Evolutionary conservation across 2,888 invertebrate species (phyloP), one percentile per base, ranked within the genome.

Genomic region (Drosophila sordidapex): DNA sequence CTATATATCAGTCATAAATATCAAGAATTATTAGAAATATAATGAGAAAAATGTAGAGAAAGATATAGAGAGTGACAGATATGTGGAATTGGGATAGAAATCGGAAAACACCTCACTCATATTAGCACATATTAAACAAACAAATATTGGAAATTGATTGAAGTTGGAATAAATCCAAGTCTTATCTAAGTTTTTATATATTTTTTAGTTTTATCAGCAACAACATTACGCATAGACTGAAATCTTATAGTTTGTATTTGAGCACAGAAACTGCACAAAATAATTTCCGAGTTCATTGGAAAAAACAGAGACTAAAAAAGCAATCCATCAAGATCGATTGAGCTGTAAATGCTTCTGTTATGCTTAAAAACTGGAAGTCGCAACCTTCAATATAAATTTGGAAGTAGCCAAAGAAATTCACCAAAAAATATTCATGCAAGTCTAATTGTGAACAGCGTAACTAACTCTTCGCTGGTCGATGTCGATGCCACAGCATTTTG

Each of bases 401-500:
- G 13, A 56, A 29, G 35, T 29, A 56, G 38, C 38, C 5, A 36
- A 21, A 21, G n/a, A 67, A 38, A 38, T 52, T 33, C 1, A 57
- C 31, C 13, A 2, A 68, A 43, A 36, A 18, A 18, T 1, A 8
- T 27, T 58, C 31, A 21, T n/a, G 68, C 51, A 43, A 52, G 46
- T 52, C 33, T 2, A 21, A 40, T 31, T 18, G 21, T 31, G 21
- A 48, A 53, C 65, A n/a, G 81, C 79, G 86, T 58, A 68, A 56
- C 84, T 64, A 85, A 85, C 61, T 40, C 5, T 38, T 21, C 18
- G 29, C 3, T 6, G 36, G 46, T 8, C 46, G 46, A 15, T 64
- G 48, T 33, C 29, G 53, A 72, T 35, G 61, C 38, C 54, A 43
- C 48, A 72, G 56, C 48, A 70, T 58, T 70, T 76, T 74, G 80